Base-by-base conservation (phyloP, 2,113 vertebrate species). In the Parus major region DNA sequence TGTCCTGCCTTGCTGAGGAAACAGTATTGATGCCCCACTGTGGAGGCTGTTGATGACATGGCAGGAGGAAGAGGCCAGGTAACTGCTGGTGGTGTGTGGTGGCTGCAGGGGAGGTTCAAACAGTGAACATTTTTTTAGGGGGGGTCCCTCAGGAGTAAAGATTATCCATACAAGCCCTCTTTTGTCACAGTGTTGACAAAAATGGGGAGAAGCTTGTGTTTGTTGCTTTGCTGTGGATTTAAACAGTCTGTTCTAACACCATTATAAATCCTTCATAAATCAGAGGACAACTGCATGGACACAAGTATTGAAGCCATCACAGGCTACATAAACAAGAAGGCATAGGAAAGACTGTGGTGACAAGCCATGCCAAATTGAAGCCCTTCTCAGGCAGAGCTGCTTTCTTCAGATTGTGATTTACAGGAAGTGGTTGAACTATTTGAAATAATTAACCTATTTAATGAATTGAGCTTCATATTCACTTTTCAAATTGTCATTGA, bases 371-470 rank as follows among this genome's bases (percentile, higher is more conserved):
- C 0, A 0, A 79, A 64, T 2, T 47, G 47, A 52, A 88, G 53
- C 49, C 22, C 61, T 81, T 60, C 39, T 75, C 31, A 86, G 44
- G 36, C 56, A 72, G 22, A n/a, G 65, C 36, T 76, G 69, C 57
- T 57, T 57, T 69, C 70, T 81, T 76, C 46, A 57, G 69, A 78
- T 14, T 56, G 36, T 81, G 75, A 90, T 94, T 95, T 94, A 82
- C 60, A 84, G 82, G 53, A 92, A 88, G 41, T 65, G 9, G 59
- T 55, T 82, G 76, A 92, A 64, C 46, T 88, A 36, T 95, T 82
- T 85, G 55, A 90, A 91, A 72, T 80, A 80, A 96, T 95, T 93
- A 92, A 82, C 77, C 63, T 91, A 39, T 50, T 82, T 93, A 89
- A 94, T 72, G 44, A 95, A 69, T 79, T 79, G 75, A 90, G 53